Base-by-base conservation (phyloP, 2,888 invertebrate species). In the Serripes groenlandicus region DNA sequence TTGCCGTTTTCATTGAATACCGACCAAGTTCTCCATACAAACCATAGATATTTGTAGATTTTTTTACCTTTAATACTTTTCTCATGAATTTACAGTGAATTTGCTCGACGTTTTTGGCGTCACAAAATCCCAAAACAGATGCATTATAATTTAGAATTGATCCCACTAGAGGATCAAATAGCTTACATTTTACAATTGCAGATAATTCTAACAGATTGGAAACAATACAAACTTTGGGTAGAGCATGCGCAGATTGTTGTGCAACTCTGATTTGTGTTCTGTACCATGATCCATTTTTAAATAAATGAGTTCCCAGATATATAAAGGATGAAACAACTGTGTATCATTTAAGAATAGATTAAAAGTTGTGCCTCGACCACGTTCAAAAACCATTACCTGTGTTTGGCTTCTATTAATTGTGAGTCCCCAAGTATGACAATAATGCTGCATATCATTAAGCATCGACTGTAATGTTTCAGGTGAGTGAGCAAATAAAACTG, bases 261-360 rank as follows among this genome's bases (percentile, higher is more conserved):
- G 71, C 64, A 52, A 72, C 54, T 21, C 23, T 28, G 9, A 34
- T 71, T 52, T 71, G 72, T n/a, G 60, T 64, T 18, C 72, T 58
- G 37, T 64, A n/a, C 71, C 78, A 78, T 42, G 60, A 28, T 5
- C 66, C 72, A 35, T 72, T 78, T 64, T 77, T 77, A 42, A 70
- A 64, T 37, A 78, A 34, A 28, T 62, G 5, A 23, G 66, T 49
- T 7, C 72, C 62, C 1, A 78, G 30, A 64, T 72, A 78, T 72
- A 64, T 78, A 28, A 78, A 78, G 4, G 60, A 28, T 1, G 3
- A 37, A 21, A 71, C 77, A 35, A 64, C 52, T 54, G 7, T 56
- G 28, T 9, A 18, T 34, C 21, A 26, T 62, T 35, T 9, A 73
- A 28, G 21, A 11, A 34, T 28, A 73, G 37, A 73, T 60, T 23